Percentiles rank a stretch among this genome's conserved stretches.
phyloP scores from a whole-genome alignment of 2,888 invertebrate genomes.

The Ochlodes sylvanus region DNA sequence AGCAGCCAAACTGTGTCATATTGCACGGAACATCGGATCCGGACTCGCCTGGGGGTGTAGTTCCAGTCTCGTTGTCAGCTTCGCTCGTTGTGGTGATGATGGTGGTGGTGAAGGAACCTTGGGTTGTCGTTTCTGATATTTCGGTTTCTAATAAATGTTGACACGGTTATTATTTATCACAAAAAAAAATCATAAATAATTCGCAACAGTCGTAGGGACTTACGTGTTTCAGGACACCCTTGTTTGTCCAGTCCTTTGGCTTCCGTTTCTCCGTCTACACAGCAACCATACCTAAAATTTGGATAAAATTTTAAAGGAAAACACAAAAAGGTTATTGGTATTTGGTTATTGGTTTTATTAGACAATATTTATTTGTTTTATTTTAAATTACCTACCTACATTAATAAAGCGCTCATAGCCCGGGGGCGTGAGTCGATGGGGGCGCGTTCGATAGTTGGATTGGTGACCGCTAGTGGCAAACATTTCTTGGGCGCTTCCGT shows the following conservation, averaged over 20 bases:
- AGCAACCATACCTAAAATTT: conserved; percentile 87
- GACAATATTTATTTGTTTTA: no score
- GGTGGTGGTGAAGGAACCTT: conserved; percentile 49
- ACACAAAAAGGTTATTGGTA: no score
- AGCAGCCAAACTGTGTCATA: conserved; percentile 88
- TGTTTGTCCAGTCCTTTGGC: conserved; percentile 87
- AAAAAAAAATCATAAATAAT: no score
- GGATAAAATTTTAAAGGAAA: not conserved
- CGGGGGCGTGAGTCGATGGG: no score
- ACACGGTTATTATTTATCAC: not conserved
- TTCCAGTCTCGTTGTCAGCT: conserved; percentile 86
- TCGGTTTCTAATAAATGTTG: conserved; percentile 26
- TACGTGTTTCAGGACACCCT: conserved; percentile 77
- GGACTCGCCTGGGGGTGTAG: conserved; percentile 86
- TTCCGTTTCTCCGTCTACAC: conserved; percentile 87
- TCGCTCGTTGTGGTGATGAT: no score
- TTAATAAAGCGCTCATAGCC: no score
- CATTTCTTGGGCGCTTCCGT: no score
- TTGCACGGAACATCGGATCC: conserved; percentile 86
- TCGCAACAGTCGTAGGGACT: conserved; percentile 40
- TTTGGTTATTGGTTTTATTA: no score
- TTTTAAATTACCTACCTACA: no score
- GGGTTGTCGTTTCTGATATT: conserved; percentile 21
- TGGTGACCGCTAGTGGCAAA: no score
- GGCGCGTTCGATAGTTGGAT: no score